Conservation (phyloP, 2,888 invertebrate genomes). For the Aphidius colemani region DNA sequence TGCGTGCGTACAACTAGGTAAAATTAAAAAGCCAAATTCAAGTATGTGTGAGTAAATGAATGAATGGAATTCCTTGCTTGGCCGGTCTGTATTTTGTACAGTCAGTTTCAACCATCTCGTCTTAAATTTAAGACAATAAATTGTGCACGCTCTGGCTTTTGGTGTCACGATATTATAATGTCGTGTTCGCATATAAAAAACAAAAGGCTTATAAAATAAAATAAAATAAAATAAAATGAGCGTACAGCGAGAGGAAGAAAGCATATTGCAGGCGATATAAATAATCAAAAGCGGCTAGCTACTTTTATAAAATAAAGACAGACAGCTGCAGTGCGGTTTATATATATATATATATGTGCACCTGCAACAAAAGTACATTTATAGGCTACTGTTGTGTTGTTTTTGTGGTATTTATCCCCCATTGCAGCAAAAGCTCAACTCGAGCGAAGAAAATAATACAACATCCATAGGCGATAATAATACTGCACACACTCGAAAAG, state of each 20-base stretch:
- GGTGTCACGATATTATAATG: conserved; percentile 19
- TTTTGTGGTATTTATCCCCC: too few relatives aligned
- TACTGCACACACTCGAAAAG: background rate
- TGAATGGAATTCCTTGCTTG: too few relatives aligned
- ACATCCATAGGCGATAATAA: too few relatives aligned
- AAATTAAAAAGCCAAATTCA: too few relatives aligned
- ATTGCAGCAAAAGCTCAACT: too few relatives aligned
- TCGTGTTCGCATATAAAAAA: background rate
- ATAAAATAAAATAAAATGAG: conserved; percentile 31
- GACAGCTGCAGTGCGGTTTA: conserved; percentile 41
- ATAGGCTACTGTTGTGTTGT: too few relatives aligned
- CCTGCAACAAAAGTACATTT: conserved; percentile 28
- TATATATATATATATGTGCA: conserved; percentile 24
- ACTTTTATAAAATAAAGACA: conserved; percentile 18
- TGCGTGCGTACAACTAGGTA: too few relatives aligned
- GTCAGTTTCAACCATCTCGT: too few relatives aligned
- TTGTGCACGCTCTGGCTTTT: conserved; percentile 21
- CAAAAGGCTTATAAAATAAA: conserved; percentile 5
- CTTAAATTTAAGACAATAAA: conserved; percentile 21
- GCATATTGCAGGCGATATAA: conserved; percentile 44
- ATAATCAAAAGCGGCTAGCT: conserved; percentile 38
- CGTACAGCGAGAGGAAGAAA: conserved; percentile 7
- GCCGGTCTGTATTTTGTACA: too few relatives aligned
- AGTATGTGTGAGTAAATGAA: too few relatives aligned
- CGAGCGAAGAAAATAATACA: too few relatives aligned